Evolutionary conservation across 2,888 invertebrate genomes (phyloP).

Genomic region (Trachelus troglodyta): DNA sequence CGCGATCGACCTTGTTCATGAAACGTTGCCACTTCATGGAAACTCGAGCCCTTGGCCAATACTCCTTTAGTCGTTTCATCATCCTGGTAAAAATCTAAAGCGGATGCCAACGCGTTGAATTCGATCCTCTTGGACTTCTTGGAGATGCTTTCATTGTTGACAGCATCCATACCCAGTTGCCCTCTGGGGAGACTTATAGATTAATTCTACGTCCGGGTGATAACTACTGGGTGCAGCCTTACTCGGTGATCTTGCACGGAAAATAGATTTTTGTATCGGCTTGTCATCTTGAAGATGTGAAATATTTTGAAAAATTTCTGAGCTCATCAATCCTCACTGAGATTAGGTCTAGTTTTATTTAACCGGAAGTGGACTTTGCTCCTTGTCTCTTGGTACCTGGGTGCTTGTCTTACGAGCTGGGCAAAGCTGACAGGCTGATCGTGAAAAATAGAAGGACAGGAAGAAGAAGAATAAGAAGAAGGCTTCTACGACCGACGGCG

Average conservation of each 20-base stretch:
- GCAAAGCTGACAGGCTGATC: neutral
- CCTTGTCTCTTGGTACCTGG: neutral
- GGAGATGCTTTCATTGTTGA: neutral
- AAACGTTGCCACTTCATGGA: slow-evolving; percentile 1
- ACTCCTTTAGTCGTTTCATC: neutral
- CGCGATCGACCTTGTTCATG: slow-evolving; percentile 2
- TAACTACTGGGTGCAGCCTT: no score
- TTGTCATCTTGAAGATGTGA: neutral
- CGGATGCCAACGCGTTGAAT: neutral
- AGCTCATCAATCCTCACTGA: neutral
- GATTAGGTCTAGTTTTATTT: neutral
- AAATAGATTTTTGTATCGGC: no score
- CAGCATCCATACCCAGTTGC: neutral
- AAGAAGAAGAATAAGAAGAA: neutral
- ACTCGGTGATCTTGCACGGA: no score
- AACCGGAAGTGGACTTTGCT: neutral
- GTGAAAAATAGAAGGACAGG: neutral
- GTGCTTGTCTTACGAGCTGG: neutral
- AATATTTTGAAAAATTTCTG: neutral
- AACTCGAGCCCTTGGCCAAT: neutral
- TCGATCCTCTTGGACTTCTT: neutral
- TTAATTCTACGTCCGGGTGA: neutral
- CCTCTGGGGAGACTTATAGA: neutral
- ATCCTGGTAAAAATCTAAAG: neutral
- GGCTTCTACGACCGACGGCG: neutral